These are phyloP conservation scores for Fopius arisanus DNA, from an alignment of 1,140 invertebrate genomes.

Conservation along the genomic window DNA sequence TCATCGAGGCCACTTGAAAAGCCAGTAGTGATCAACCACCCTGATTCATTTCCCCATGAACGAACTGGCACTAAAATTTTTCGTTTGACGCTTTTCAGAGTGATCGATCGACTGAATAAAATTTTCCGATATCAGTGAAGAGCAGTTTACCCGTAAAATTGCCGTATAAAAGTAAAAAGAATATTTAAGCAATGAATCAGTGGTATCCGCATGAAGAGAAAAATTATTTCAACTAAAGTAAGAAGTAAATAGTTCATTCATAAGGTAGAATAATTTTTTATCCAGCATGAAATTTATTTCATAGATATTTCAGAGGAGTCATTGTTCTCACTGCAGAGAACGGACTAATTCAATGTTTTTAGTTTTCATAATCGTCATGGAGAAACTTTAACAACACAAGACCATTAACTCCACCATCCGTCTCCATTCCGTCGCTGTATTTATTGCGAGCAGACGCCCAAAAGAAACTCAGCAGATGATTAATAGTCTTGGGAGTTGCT, in stretches of 20 bases:
- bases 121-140: neutral
- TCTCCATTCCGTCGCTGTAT: neutral
- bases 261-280: no score
- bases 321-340: no score
- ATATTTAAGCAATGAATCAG: conserved; percentile 14
- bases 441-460: neutral
- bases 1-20: conserved; percentile 10
- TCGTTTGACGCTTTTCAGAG: conserved; percentile 28
- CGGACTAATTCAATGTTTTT: conserved; percentile 1
- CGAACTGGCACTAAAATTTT: conserved; percentile 14
- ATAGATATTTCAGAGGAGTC: no score
- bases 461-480: neutral
- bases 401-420: neutral
- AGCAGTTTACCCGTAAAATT: conserved; percentile 19
- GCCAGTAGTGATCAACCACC: neutral
- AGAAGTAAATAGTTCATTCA: no score
- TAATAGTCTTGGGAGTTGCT: neutral
- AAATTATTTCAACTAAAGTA: no score
- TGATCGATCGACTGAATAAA: conserved; percentile 26
- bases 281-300: no score
- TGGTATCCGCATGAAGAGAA: neutral
- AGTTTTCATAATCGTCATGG: conserved; percentile 18
- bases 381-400: neutral
- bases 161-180: neutral
- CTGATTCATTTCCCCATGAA: conserved; percentile 1